Evolutionary conservation across 2,888 invertebrate species (phyloP), one percentile per base, ranked within the genome.

Genomic region (Neoscelio sp.): DNA sequence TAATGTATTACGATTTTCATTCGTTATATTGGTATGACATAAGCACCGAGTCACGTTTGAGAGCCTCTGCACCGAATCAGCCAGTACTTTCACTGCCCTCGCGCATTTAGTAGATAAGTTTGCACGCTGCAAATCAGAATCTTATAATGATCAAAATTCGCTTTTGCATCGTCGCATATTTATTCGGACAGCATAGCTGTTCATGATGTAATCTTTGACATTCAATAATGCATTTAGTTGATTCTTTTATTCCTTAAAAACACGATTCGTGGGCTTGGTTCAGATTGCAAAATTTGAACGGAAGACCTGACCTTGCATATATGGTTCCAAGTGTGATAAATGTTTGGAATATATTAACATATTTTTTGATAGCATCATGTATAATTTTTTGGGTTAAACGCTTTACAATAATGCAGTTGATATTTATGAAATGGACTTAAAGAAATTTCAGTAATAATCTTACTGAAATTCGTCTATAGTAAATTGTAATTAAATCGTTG

Each of bases 11-110:
- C 46, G 35, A 54, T 76, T 76, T 68, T 1, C 54, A 46, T 33
- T 12, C 50, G 50, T 64, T 70, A 64, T 70, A 64, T 70, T 64
- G 68, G 64, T 82, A 82, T 83, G 83, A 84, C 83, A 84, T 82
- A 82, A 80, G 77, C 35, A 64, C 33, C 68, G 46, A 62, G 68
- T 60, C 74, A 73, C 73, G 75, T 74, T 76, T 83, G 83, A 83
- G 85, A 84, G 82, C 84, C 85, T 56, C 82, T 83, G 82, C 33
- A 52, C 44, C 73, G 73, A 48, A 84, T 86, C 83, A 75, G 85
- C 82, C 75, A 62, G 75, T 80, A 89, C 89, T 89, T 89, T 89
- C 89, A 87, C 89, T 89, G 82, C 80, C 44, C 12, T 0, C 18
- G 40, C 44, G 62, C 30, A 85, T 86, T 85, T 83, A 78, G 82